phyloP scores from a whole-genome alignment of 2,113 vertebrate genomes.

The Thamnophis sirtalis region DNA sequence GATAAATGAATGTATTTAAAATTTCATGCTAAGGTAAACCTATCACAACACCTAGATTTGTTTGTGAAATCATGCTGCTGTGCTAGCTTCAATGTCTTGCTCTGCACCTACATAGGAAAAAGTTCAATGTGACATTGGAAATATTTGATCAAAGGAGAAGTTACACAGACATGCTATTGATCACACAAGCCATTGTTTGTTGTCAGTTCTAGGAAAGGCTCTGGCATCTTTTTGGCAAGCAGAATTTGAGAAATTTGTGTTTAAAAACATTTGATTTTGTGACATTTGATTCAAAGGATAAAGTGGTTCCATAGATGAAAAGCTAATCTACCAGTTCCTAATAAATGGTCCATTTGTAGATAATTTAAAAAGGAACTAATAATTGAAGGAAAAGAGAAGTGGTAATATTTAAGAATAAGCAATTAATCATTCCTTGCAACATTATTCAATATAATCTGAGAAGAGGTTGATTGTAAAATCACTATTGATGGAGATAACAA shows the following conservation, averaged over 20 bases:
- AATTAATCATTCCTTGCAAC: background rate
- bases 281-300: background rate
- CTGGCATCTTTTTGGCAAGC: background rate
- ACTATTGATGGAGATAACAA: background rate
- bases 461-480: background rate
- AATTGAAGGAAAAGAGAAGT: constrained; percentile 1
- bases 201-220: background rate
- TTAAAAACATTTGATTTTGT: background rate
- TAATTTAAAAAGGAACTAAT: background rate
- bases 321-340: background rate
- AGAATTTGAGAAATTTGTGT: background rate
- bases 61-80: background rate
- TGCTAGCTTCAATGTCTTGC: background rate
- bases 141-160: background rate
- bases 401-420: background rate
- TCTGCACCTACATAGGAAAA: rapidly evolving
- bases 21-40: background rate
- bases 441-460: background rate
- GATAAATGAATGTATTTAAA: constrained; percentile 12
- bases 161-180: background rate
- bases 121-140: background rate
- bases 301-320: background rate
- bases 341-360: background rate
- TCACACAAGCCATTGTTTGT: background rate
- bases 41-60: background rate